These are phyloP conservation scores for Corythornis cristatus DNA, from an alignment of 2,113 vertebrate species.

Conservation along the genomic window DNA sequence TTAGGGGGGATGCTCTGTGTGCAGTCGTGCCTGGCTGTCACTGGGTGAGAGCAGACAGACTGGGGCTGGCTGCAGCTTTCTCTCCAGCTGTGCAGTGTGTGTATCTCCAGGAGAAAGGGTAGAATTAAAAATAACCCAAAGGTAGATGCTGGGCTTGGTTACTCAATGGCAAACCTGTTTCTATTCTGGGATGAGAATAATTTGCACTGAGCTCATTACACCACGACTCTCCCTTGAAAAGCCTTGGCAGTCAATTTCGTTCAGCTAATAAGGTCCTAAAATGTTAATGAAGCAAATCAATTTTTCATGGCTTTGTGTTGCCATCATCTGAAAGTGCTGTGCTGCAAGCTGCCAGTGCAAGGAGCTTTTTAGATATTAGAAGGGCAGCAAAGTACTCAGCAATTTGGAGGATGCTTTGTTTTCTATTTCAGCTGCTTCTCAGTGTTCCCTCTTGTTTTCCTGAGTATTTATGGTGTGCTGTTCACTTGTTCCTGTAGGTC, in stretches of 20 bases:
- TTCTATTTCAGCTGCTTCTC: background rate
- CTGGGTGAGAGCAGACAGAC: background rate
- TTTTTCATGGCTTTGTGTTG: slow-evolving; percentile 60
- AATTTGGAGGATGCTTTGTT: background rate
- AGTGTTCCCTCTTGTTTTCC: background rate
- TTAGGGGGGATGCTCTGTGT: background rate
- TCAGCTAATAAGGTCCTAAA: slow-evolving; percentile 60
- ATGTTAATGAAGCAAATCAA: slow-evolving; percentile 67
- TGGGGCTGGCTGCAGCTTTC: background rate
- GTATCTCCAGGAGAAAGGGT: background rate
- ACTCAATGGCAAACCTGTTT: background rate
- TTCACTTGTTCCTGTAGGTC: background rate
- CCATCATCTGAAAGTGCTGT: background rate
- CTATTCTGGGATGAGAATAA: slow-evolving; percentile 39
- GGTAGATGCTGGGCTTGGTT: slow-evolving; percentile 27
- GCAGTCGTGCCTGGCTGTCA: background rate
- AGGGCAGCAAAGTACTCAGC: background rate
- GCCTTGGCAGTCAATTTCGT: slow-evolving; percentile 47
- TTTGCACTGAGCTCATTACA: slow-evolving; percentile 16
- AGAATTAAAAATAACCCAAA: slow-evolving; percentile 41
- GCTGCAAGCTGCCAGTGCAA: background rate
- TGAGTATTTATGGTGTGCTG: background rate
- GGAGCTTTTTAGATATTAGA: background rate
- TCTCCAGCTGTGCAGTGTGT: background rate
- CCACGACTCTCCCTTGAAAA: slow-evolving; percentile 42